phyloP scores from a whole-genome alignment of 2,797 vertebrate species.

The Poeciliopsis infans region DNA sequence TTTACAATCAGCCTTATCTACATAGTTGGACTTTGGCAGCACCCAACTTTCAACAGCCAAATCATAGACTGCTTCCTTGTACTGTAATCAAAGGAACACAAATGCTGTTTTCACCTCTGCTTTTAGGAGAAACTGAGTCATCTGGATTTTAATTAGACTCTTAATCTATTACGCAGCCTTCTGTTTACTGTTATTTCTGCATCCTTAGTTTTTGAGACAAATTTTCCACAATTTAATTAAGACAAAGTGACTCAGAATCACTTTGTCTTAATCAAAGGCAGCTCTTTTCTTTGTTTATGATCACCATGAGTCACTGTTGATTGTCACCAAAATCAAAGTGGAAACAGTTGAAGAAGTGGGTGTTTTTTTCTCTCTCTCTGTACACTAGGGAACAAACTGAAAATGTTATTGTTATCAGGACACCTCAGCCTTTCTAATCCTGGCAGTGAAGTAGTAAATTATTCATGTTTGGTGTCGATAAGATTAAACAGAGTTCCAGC shows the following conservation, averaged over 20 bases:
- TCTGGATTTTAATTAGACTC: slow-evolving; percentile 21
- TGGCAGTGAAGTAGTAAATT: background rate
- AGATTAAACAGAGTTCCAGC: background rate
- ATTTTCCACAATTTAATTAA: slow-evolving; percentile 30
- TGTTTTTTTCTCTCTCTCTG: slow-evolving; percentile 7
- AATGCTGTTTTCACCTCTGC: slow-evolving; percentile 16
- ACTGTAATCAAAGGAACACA: slow-evolving; percentile 42
- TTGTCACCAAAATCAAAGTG: slow-evolving; percentile 31
- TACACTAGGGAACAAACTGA: slow-evolving; percentile 5
- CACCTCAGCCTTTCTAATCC: background rate
- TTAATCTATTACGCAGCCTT: background rate
- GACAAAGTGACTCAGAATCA: slow-evolving; percentile 15
- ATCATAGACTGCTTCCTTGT: slow-evolving; percentile 65
- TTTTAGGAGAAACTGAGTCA: slow-evolving; percentile 45
- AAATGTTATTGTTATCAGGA: slow-evolving; percentile 29
- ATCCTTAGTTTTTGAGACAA: slow-evolving; percentile 21
- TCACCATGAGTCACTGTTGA: slow-evolving; percentile 53
- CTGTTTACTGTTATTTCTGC: slow-evolving; percentile 39
- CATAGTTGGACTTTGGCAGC: slow-evolving; percentile 24
- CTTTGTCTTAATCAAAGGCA: slow-evolving; percentile 19
- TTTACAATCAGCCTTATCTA: slow-evolving; percentile 71
- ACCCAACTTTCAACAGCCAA: slow-evolving; percentile 63
- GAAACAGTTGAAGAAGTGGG: background rate
- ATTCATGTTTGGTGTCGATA: background rate
- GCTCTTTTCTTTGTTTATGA: slow-evolving; percentile 39